Evolutionary conservation across 2,113 vertebrate species (phyloP).

Genomic region (Heterocephalus glaber): DNA sequence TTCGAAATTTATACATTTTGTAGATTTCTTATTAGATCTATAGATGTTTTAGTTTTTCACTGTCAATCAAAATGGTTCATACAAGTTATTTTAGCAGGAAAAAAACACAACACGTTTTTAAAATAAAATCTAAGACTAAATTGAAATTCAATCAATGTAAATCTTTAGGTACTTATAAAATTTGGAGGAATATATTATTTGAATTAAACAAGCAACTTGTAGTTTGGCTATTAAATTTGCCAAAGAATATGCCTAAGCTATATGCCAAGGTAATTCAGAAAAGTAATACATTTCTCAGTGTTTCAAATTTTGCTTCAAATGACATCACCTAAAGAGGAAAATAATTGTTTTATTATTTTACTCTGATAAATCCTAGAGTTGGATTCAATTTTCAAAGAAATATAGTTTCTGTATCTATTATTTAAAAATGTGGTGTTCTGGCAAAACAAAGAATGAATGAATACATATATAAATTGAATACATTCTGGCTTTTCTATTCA

Average conservation of each 20-base stretch:
- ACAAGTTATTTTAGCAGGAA: neutral
- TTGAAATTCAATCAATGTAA: neutral
- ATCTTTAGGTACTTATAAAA: neutral
- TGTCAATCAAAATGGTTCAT: conserved; percentile 37
- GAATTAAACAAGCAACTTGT: neutral
- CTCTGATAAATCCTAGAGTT: neutral
- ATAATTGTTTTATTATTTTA: neutral
- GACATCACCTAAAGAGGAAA: neutral
- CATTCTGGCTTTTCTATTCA: neutral
- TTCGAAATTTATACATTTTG: conserved; percentile 13
- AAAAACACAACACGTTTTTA: conserved; percentile 3
- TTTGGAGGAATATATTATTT: conserved; percentile 1
- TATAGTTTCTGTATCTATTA: neutral
- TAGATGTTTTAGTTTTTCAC: neutral
- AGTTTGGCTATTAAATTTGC: neutral
- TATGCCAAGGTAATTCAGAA: neutral
- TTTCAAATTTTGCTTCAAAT: conserved; percentile 8
- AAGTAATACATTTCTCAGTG: neutral
- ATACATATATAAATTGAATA: neutral
- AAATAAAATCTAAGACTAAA: neutral
- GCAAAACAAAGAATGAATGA: neutral
- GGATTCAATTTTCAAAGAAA: neutral
- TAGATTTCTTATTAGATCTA: conserved; percentile 27
- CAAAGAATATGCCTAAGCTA: neutral
- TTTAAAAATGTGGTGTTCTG: neutral